Evolutionary conservation across 2,797 vertebrate genomes (phyloP).

Genomic region (Acanthurus lineatus): DNA sequence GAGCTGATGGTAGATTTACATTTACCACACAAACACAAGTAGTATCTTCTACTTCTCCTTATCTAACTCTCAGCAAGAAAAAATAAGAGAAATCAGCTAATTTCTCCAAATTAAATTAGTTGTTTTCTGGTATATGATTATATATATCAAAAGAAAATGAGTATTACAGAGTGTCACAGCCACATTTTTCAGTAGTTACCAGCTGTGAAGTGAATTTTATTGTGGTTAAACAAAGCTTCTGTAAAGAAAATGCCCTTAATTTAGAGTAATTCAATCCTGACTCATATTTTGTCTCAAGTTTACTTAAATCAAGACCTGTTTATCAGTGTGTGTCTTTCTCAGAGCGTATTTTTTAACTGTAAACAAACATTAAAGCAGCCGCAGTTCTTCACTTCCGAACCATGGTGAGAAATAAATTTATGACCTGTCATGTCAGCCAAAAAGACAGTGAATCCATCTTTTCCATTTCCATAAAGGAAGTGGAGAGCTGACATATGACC

Average conservation of each 20-base stretch:
- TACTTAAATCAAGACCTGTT: not conserved
- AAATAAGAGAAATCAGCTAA: not conserved
- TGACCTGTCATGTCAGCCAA: conserved; percentile 52
- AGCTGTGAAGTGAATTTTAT: no score
- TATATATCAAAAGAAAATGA: no score
- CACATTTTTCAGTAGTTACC: no score
- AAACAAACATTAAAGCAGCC: conserved; percentile 25
- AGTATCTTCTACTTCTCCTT: not conserved
- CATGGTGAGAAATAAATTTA: conserved; percentile 48
- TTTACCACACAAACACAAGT: not conserved
- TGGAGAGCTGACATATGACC: conserved; percentile 71
- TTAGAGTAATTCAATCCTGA: not conserved
- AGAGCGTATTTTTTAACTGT: not conserved
- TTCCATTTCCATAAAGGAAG: conserved; percentile 81
- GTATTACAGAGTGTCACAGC: no score
- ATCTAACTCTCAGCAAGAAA: not conserved
- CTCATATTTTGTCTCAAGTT: not conserved
- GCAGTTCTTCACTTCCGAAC: conserved; percentile 35
- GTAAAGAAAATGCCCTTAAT: not conserved
- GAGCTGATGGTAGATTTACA: not conserved
- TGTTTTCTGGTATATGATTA: no score
- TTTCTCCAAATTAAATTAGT: not conserved
- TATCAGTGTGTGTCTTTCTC: not conserved
- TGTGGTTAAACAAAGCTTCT: not conserved
- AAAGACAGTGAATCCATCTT: conserved; percentile 69